Evolutionary conservation across 2,113 vertebrate genomes (phyloP), one percentile per base, ranked within the genome.

Genomic region (Turnix velox): DNA sequence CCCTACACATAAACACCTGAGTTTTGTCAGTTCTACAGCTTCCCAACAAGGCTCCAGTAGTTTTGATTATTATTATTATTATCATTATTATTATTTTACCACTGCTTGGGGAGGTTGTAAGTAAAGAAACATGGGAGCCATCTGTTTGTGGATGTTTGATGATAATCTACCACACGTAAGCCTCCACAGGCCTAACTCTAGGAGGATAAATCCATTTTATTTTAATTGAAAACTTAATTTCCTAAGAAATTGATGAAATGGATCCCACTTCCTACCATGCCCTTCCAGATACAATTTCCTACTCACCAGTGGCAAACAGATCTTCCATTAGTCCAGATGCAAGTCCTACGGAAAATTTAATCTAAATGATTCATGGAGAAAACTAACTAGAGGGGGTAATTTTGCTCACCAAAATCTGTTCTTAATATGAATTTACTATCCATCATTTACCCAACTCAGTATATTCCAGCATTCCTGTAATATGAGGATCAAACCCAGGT

Each of bases 161-260:
- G 52, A 92, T 65, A 87, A 84, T 78, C 59, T 73, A 42, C 78
- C 62, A 76, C 65, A 69, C 57, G 17, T 12, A 66, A 91, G 45
- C 66, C 78, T 85, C 78, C 46, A 83, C 45, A 88, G 85, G 45
- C 74, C 81, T 90, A 89, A 73, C 87, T 87, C 71, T 87, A 83
- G 71, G 74, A 91, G 84, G 78, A 95, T 73, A 94, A 92, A 91
- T 75, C 87, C 4, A 89, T 95, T 92, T 95, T 46, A 66, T 89
- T 91, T 80, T 91, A 94, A 94, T 95, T 93, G 62, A 93, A 92
- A 94, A 92, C 78, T 85, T 94, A 76, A 95, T 92, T 96, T 96
- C 93, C 84, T 87, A 87, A 87, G 39, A 87, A 94, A 94, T 18
- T 85, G 81, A 94, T 90, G 71, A 95, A 92, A 89, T 61, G 54